Percentiles rank a stretch among this genome's conserved stretches.
These are phyloP conservation scores for Anguilla megastoma DNA, from an alignment of 2,797 vertebrate genomes.

Conservation along the genomic window DNA sequence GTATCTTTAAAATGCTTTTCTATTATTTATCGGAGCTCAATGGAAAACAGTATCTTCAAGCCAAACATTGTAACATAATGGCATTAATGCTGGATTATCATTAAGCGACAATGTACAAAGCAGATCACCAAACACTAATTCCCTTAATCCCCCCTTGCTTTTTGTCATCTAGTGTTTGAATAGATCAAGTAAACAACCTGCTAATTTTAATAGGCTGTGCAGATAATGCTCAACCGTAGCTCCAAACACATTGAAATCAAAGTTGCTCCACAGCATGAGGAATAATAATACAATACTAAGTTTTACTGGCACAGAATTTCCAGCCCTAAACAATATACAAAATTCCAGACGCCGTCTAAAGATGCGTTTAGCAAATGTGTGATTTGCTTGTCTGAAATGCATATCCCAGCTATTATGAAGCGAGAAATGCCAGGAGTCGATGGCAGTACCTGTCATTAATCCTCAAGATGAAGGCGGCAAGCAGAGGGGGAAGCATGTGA, in stretches of 20 bases:
- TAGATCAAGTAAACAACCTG: neutral
- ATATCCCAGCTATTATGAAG: neutral
- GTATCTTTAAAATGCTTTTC: too few species aligned
- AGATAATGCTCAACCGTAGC: neutral
- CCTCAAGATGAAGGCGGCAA: neutral
- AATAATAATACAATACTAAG: neutral
- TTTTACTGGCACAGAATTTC: constrained; percentile 2
- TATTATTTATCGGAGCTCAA: too few species aligned
- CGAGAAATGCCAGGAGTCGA: neutral
- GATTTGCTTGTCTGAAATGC: constrained; percentile 14
- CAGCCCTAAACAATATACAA: neutral
- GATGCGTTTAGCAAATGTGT: neutral
- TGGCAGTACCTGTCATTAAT: neutral
- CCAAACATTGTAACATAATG: neutral
- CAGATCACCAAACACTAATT: neutral
- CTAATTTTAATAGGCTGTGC: neutral
- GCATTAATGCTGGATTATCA: neutral
- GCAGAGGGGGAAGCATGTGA: neutral
- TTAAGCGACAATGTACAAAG: neutral
- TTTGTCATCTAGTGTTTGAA: neutral
- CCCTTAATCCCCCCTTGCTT: neutral
- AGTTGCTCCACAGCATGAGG: neutral
- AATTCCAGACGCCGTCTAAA: constrained; percentile 14
- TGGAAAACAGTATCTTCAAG: too few species aligned
- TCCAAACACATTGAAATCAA: neutral